Percentiles rank a stretch among this genome's conserved stretches.
These are phyloP conservation scores for Conus canariensis DNA, from an alignment of 2,888 invertebrate species.

Conservation along the genomic window DNA sequence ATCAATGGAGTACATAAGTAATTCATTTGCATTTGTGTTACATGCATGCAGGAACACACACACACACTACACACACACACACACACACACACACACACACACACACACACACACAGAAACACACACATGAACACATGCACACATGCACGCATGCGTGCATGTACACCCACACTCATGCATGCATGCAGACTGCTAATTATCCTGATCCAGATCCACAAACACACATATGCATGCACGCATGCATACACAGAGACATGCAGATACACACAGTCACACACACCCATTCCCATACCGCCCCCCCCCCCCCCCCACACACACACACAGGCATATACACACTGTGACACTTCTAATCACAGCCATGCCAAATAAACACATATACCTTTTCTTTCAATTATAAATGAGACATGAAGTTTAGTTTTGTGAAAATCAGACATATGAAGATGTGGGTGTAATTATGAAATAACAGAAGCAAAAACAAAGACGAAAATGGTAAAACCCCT, in stretches of 20 bases:
- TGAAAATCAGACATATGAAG: too few species aligned
- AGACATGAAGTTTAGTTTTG: too few species aligned
- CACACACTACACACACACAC: background rate
- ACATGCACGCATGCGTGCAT: background rate
- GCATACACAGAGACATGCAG: background rate
- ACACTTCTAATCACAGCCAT: too few species aligned
- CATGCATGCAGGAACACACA: background rate
- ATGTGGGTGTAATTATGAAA: too few species aligned
- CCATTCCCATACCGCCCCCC: background rate
- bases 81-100: background rate
- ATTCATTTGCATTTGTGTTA: too few species aligned
- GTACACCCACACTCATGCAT: too few species aligned
- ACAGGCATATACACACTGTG: background rate
- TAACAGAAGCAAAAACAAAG: too few species aligned
- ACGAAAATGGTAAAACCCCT: too few species aligned
- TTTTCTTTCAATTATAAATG: too few species aligned
- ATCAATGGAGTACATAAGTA: too few species aligned
- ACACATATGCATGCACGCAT: background rate
- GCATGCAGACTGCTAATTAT: background rate
- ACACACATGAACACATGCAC: background rate
- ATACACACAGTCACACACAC: background rate
- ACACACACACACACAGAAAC: background rate
- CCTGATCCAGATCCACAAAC: too few species aligned
- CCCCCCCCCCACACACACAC: background rate
- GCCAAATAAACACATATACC: too few species aligned